Percentiles rank a stretch among this genome's conserved stretches.
Conservation (phyloP, 2,888 invertebrate species). For the Oegoconia quadripuncta region DNA sequence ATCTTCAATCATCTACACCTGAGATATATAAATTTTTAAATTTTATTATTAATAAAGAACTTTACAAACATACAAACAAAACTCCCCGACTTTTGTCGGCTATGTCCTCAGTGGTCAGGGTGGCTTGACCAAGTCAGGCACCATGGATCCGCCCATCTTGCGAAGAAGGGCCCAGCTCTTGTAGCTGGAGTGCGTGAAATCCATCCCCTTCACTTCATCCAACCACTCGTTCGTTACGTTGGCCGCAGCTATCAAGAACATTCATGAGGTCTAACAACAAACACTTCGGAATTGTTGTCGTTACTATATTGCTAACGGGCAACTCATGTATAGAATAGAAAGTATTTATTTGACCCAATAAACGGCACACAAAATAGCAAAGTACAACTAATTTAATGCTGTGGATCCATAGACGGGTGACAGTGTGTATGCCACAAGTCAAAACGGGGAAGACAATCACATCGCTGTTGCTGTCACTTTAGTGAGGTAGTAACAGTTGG, state of each 20-base stretch:
- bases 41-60: no score
- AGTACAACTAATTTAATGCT: no score
- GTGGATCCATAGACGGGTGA: neutral
- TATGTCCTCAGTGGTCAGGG: neutral
- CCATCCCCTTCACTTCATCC: neutral
- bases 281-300: no score
- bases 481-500: neutral
- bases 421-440: neutral
- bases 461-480: neutral
- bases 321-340: no score
- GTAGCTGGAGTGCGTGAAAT: neutral
- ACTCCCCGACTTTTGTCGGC: neutral
- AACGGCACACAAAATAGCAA: no score
- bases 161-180: slow-evolving; percentile 1
- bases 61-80: no score
- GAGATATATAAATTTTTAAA: no score
- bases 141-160: neutral
- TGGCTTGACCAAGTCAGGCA: no score
- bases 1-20: no score
- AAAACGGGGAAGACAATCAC: neutral
- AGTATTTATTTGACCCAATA: no score
- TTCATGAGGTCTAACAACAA: neutral
- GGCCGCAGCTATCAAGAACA: neutral
- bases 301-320: no score
- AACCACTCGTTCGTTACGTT: neutral